Evolutionary conservation across 1,140 invertebrate species (phyloP), one percentile per base, ranked within the genome.

Genomic region (Drosophila asahinai): DNA sequence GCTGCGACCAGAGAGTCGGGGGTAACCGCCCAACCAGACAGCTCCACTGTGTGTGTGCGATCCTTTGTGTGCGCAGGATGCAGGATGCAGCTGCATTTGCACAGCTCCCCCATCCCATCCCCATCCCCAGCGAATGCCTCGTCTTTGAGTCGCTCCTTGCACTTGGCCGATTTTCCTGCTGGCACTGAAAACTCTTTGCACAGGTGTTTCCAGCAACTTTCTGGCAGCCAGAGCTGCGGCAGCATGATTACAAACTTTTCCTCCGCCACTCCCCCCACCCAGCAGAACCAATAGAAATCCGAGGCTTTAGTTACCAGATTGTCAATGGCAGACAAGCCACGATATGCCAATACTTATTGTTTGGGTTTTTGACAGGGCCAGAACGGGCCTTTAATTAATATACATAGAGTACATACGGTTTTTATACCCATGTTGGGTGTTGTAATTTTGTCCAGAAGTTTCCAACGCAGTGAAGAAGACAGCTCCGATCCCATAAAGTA

Each of bases 61-160:
- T 65, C 51, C 75, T 78, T 78, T 78, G 76, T 78, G 58, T 70
- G 33, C 27, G 33, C 52, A 15, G 52, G 51, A 17, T 54, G 52
- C 74, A 55, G 74, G 54, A 78, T 68, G 74, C 67, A 82, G 80
- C 74, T 82, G 80, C 80, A 82, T 82, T 82, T 82, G 43, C 80
- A 63, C 75, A 82, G 64, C 68, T 40, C 27, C 19, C 11, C 33
- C 33, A 36, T 15, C 54, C 19, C 22, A 25, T 22, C 22, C 22
- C 22, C 22, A 22, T 25, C 22, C 22, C 22, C 22, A 25, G 22
- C 22, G 3, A 2, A 25, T 3, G 22, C 22, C 51, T 30, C 17
- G 47, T 8, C 40, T 64, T 77, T 67, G 63, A 67, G 43, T 40
- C 30, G 62, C 45, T 64, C 60, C 58, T 55, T 64, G 48, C 77